Evolutionary conservation across 2,888 invertebrate species (phyloP).

Genomic region (Monochamus alternatus): DNA sequence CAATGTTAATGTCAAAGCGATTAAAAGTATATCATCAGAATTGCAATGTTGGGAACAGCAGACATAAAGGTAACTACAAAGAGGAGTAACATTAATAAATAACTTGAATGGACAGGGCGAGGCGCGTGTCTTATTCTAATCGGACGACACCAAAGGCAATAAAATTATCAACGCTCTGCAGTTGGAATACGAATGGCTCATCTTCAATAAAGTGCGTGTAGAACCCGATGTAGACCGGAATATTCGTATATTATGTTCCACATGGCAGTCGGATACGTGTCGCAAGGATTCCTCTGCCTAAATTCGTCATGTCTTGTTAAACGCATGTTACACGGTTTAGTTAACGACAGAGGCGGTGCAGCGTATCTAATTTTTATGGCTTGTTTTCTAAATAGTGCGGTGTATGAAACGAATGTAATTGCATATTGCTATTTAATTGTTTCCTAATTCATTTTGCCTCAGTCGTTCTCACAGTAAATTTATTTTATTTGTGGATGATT

Average conservation of each 20-base stretch:
- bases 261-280: slow-evolving; percentile 33
- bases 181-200: slow-evolving; percentile 69
- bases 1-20: slow-evolving; percentile 38
- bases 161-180: slow-evolving; percentile 70
- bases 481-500: not conserved
- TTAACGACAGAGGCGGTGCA: slow-evolving; percentile 60
- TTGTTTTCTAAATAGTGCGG: slow-evolving; percentile 60
- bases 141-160: slow-evolving; percentile 67
- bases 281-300: slow-evolving; percentile 40
- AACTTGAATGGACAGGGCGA: slow-evolving; percentile 61
- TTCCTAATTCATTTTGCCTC: slow-evolving; percentile 33
- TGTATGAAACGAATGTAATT: slow-evolving; percentile 60
- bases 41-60: slow-evolving; percentile 64
- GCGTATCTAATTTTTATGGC: slow-evolving; percentile 64
- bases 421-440: slow-evolving; percentile 48
- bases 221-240: slow-evolving; percentile 40
- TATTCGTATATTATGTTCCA: slow-evolving; percentile 35
- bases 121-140: slow-evolving; percentile 69
- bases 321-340: slow-evolving; percentile 58
- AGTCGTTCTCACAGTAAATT: slow-evolving; percentile 49
- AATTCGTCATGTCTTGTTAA: slow-evolving; percentile 64
- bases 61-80: slow-evolving; percentile 65
- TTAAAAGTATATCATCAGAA: slow-evolving; percentile 56
- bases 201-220: slow-evolving; percentile 62
- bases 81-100: slow-evolving; percentile 60